A percentile compares a stretch with the other conserved stretches of the same genome.
These are phyloP conservation scores for Nephila pilipes DNA, from an alignment of 1,140 invertebrate species.

Conservation along the genomic window DNA sequence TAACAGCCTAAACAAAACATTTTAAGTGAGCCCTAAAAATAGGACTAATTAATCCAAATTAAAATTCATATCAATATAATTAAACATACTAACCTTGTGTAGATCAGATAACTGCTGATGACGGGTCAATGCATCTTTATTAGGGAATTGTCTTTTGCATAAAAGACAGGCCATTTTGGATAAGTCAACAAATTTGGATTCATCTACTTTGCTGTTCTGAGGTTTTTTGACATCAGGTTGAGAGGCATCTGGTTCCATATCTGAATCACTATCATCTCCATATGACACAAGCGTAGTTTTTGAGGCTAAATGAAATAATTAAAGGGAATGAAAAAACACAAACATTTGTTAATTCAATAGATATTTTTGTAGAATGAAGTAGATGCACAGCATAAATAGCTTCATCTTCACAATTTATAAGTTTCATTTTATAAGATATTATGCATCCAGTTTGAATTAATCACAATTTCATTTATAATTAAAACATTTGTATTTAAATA, in stretches of 20 bases:
- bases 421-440: no score
- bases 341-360: no score
- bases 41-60: no score
- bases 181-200: constrained; percentile 89
- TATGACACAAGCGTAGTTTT: constrained; percentile 72
- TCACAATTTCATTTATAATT: no score
- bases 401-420: no score
- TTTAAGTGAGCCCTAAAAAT: not conserved
- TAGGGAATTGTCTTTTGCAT: constrained; percentile 97
- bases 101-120: constrained; percentile 96
- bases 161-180: constrained; percentile 95
- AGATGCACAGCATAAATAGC: no score
- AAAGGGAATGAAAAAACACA: not conserved
- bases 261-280: constrained; percentile 77
- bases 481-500: no score
- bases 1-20: no score
- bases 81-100: constrained; percentile 86
- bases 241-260: constrained; percentile 61
- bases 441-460: no score
- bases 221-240: constrained; percentile 54
- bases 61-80: not conserved
- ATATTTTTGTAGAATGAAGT: no score
- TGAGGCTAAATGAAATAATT: constrained; percentile 11
- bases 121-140: constrained; percentile 92
- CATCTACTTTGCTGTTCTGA: constrained; percentile 80